Percentiles rank a stretch among this genome's conserved stretches.
Evolutionary conservation across 2,113 vertebrate species (phyloP).

Genomic region (Eurystomus gularis): DNA sequence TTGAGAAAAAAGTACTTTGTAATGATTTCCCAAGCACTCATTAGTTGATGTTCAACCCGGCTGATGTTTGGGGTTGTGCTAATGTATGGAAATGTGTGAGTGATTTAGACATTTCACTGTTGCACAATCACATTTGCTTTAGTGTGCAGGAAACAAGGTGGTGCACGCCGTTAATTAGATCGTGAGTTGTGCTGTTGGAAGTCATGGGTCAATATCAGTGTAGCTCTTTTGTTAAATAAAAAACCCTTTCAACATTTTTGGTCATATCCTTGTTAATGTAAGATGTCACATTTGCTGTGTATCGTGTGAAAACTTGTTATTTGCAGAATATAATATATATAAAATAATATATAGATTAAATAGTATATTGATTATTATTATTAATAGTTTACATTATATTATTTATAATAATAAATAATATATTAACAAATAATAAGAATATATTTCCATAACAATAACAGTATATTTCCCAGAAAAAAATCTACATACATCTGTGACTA

Average conservation of each 20-base stretch:
- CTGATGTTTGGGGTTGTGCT: not conserved
- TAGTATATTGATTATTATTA: too few relatives aligned
- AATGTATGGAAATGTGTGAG: not conserved
- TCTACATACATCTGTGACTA: not conserved
- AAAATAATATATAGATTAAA: too few relatives aligned
- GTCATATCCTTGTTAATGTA: not conserved
- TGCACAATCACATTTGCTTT: slow-evolving; percentile 5
- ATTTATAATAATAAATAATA: too few relatives aligned
- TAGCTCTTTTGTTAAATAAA: too few relatives aligned
- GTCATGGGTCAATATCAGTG: not conserved
- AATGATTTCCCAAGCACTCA: not conserved
- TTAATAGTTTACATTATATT: too few relatives aligned
- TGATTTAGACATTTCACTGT: not conserved
- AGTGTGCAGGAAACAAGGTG: not conserved
- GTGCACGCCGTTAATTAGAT: not conserved
- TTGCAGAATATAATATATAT: too few relatives aligned
- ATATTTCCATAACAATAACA: too few relatives aligned
- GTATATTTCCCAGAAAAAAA: too few relatives aligned
- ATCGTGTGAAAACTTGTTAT: not conserved
- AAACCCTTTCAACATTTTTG: not conserved
- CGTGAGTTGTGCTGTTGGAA: not conserved
- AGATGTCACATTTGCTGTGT: not conserved
- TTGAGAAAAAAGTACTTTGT: not conserved
- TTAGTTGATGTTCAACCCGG: not conserved
- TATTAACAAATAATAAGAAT: too few relatives aligned